A percentile compares a stretch with the other conserved stretches of the same genome.
Conservation (phyloP, 1,140 invertebrate genomes). For the Cydia splendana region DNA sequence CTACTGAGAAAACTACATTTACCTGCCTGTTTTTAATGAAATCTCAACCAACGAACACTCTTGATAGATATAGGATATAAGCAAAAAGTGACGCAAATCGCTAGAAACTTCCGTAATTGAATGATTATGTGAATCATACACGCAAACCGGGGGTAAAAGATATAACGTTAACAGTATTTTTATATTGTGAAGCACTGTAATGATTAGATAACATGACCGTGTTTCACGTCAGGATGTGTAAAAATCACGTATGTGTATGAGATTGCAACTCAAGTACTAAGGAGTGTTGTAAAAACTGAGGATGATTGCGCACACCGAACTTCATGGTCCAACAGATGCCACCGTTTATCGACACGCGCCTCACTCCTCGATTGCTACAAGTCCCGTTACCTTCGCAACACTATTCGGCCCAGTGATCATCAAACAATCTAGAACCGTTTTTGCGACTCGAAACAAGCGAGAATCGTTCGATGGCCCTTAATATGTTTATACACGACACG, state of each 20-base stretch:
- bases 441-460: background rate
- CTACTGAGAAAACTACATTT: background rate
- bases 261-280: slow-evolving; percentile 44
- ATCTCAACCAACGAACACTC: background rate
- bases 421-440: background rate
- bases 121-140: slow-evolving; percentile 10
- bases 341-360: slow-evolving; percentile 55
- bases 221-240: slow-evolving; percentile 14
- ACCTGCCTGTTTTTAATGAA: background rate
- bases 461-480: background rate
- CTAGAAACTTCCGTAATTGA: slow-evolving; percentile 8
- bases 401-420: slow-evolving; percentile 33
- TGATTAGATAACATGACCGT: slow-evolving; percentile 17
- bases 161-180: slow-evolving; percentile 14
- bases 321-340: slow-evolving; percentile 62
- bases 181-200: slow-evolving; percentile 11
- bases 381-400: slow-evolving; percentile 41
- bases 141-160: background rate
- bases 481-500: slow-evolving; percentile 15
- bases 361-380: slow-evolving; percentile 45
- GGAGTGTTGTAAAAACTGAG: slow-evolving; percentile 54
- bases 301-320: slow-evolving; percentile 59
- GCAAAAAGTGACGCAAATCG: slow-evolving; percentile 20
- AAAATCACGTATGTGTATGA: slow-evolving; percentile 42
- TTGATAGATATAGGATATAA: slow-evolving; percentile 11